Base-by-base conservation (phyloP, 2,888 invertebrate genomes). In the Omphaloscelis lunosa region DNA sequence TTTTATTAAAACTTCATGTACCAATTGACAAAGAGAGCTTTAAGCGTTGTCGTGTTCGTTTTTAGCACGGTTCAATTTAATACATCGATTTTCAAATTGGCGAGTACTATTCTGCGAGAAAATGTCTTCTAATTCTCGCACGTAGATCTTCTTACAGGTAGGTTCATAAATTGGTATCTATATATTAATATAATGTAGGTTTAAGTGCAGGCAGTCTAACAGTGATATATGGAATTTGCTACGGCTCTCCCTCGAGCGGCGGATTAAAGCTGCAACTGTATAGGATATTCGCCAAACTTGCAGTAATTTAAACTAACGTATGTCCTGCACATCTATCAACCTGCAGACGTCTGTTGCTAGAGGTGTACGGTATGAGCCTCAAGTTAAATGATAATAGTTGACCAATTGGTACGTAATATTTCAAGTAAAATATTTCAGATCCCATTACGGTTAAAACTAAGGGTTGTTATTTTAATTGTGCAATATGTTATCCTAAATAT, bases 301-400 rank as follows among this genome's bases (percentile, higher is more conserved):
- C 48, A 58, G 27, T 71, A 51, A 80, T 48, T 48, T 65, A 80
- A 53, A 80, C 59, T 53, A 59, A 80, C 59, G 63, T 74, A 53
- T 41, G 15, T 27, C 15, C 27, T 45, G 8, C 20, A 66, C 5
- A 48, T 78, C 23, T 78, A 53, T 59, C 71, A 45, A 45, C 17
- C 0, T n/a, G 41, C 15, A 71, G n/a, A 39, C 1, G 20, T 56
- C 5, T 29, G 11, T 5, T 45, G 17, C 17, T 59, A n/a, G 34
- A 61, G 2, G 2, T 56, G 12, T 41, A 8, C 11, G 9, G 1
- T 66, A n/a, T 34, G 6, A n/a, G 20, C 66, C 27, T 66, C 20
- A 17, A 15, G 9, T 1, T 51, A 27, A 53, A 51, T 39, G 0
- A 23, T 0, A 23, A 27, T 20, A 66, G 3, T 6, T 23, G 51